A percentile compares a stretch with the other conserved stretches of the same genome.
Conservation (phyloP, 2,797 vertebrate genomes). For the Mus minutoides region DNA sequence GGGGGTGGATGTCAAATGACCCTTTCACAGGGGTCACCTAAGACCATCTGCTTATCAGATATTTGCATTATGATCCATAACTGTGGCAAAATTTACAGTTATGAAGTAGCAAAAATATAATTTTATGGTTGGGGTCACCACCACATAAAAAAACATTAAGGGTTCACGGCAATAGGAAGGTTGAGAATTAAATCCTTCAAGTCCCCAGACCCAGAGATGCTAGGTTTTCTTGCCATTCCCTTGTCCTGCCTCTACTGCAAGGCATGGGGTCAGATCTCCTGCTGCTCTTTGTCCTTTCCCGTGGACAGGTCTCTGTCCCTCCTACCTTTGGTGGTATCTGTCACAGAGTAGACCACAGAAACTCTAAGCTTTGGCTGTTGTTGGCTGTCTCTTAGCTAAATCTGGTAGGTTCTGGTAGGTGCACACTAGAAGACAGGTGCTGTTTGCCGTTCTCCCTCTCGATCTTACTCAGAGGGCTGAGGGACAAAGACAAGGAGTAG, state of each 20-base stretch:
- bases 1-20: background rate
- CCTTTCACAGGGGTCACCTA: too few relatives aligned
- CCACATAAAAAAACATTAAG: too few relatives aligned
- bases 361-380: background rate
- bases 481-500: too few relatives aligned
- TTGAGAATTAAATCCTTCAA: background rate
- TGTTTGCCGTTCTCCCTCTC: background rate
- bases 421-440: accelerated
- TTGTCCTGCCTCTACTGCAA: accelerated
- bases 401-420: background rate
- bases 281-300: too few relatives aligned
- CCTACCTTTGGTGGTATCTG: background rate
- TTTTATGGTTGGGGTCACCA: background rate
- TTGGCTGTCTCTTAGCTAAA: background rate
- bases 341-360: background rate
- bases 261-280: background rate
- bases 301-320: background rate
- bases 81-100: background rate
- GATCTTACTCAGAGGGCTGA: accelerated
- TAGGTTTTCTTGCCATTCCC: accelerated
- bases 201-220: background rate
- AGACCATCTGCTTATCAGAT: background rate
- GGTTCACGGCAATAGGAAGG: background rate
- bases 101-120: background rate
- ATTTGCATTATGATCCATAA: background rate